Evolutionary conservation across 2,888 invertebrate species (phyloP), one percentile per base, ranked within the genome.

Genomic region (Aspidapion aeneum): DNA sequence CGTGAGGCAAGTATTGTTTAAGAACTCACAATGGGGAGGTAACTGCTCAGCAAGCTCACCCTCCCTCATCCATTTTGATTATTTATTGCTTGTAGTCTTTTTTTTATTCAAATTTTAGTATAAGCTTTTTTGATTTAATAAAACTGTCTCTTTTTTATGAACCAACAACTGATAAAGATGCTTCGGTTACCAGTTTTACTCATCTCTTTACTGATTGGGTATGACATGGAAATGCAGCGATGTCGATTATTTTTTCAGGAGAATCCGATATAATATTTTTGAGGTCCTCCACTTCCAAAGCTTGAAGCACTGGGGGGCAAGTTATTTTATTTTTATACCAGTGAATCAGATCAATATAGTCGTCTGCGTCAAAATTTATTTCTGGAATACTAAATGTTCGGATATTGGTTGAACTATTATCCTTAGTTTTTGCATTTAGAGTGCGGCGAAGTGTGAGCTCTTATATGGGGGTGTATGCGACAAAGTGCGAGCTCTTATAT

Each of bases 131-230:
- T 1, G 58, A 2, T 1, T 61, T 52, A 51, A 58, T 62, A 16
- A 57, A 64, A 9, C 60, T 58, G 57, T 66, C 54, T 48, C 57
- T 61, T 35, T 55, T 21, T n/a, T 48, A 49, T 57, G 52, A 21
- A n/a, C 61, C 61, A 58, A 57, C 57, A 52, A 51, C 62, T 50
- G 63, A 59, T 51, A 48, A 21, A n/a, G 66, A 62, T 21, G 64
- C 68, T 54, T 69, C 65, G n/a, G 68, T 70, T 17, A 70, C 66
- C 18, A 69, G 49, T 61, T 68, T 70, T 48, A 69, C 63, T 19
- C 57, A 62, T 19, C 68, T 59, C 58, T 68, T 62, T 18, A 69
- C 68, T 17, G 63, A 64, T 51, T 65, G 62, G 48, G 19, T 9
- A n/a, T n/a, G n/a, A n/a, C n/a, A n/a, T n/a, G n/a, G n/a, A n/a